Conservation (phyloP, 2,113 vertebrate genomes). For the Balaeniceps rex region DNA sequence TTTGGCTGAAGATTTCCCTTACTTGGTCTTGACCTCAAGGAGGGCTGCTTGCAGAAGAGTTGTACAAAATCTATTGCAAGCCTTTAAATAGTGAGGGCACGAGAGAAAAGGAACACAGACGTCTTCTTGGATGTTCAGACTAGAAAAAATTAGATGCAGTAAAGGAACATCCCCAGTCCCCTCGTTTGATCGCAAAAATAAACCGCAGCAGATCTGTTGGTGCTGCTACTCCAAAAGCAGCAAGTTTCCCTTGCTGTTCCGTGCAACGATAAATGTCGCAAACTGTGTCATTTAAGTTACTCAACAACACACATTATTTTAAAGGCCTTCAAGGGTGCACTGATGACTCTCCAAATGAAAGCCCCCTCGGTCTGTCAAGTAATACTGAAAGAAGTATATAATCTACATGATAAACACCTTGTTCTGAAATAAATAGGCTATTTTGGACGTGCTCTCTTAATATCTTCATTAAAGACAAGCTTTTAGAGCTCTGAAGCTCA, state of each 20-base stretch:
- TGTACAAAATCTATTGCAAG: background rate
- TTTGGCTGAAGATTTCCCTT: slow-evolving; percentile 35
- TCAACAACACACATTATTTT: background rate
- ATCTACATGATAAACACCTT: background rate
- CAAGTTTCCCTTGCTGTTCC: background rate
- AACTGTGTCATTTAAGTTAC: background rate
- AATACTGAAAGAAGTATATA: background rate
- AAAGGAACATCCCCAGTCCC: background rate
- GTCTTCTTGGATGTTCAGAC: background rate
- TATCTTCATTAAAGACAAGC: background rate
- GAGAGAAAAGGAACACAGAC: background rate
- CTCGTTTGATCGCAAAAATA: background rate
- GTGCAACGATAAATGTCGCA: background rate
- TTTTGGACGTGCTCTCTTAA: background rate
- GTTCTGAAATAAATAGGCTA: background rate
- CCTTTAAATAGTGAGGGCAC: background rate
- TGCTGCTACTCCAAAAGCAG: background rate
- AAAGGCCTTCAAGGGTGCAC: background rate
- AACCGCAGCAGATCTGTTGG: background rate
- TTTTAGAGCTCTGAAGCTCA: background rate
- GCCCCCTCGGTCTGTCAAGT: background rate
- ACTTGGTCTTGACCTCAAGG: background rate
- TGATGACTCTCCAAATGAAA: background rate
- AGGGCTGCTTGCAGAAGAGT: background rate
- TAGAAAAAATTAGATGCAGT: background rate